Evolutionary conservation across 2,797 vertebrate species (phyloP).

Genomic region (Pseudochirops cupreus): DNA sequence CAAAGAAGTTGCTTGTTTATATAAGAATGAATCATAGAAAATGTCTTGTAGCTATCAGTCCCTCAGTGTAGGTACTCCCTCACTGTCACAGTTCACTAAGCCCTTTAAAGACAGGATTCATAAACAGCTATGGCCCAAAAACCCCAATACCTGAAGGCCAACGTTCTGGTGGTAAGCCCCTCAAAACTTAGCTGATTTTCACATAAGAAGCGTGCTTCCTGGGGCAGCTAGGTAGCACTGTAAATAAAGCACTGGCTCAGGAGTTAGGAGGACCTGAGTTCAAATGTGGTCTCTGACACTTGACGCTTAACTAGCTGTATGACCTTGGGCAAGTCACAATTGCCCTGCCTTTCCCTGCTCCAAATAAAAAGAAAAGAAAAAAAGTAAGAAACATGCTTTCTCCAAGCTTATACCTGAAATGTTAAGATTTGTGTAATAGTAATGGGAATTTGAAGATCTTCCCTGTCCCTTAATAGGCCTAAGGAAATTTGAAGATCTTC

Average conservation of each 20-base stretch:
- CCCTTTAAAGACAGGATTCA: neutral
- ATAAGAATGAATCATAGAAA: conserved; percentile 5
- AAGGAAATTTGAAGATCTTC: no score
- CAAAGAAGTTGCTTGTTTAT: neutral
- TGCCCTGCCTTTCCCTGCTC: no score
- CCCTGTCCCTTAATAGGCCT: no score
- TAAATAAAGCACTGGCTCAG: no score
- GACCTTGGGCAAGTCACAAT: no score
- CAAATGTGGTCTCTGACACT: no score
- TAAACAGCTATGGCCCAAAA: neutral
- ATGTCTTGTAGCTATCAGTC: neutral
- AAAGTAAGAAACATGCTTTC: neutral
- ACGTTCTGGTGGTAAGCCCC: neutral
- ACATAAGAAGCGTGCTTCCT: neutral
- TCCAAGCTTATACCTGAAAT: neutral
- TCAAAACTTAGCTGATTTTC: neutral
- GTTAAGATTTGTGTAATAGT: neutral
- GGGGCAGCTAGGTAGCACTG: no score
- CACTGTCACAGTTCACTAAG: neutral
- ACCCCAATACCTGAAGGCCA: neutral
- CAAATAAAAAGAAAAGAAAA: no score
- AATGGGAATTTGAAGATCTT: no score
- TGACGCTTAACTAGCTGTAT: no score
- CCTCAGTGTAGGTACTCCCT: neutral
- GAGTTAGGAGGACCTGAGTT: no score